Evolutionary conservation across 2,113 vertebrate species (phyloP).

Genomic region (Collichthys lucidus): DNA sequence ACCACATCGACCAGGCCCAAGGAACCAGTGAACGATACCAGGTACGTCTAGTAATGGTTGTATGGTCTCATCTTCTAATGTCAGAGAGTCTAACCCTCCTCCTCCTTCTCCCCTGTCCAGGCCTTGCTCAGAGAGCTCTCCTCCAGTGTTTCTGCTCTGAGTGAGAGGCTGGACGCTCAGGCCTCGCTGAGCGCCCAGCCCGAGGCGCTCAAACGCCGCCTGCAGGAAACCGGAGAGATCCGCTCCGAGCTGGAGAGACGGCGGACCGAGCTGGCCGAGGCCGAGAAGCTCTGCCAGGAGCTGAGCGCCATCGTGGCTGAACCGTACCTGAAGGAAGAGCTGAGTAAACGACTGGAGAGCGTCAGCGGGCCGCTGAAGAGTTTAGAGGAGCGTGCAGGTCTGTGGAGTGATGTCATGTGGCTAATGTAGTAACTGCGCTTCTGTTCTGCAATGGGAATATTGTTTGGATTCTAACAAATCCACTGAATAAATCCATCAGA

Average conservation of each 20-base stretch:
- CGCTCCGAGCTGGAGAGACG: slow-evolving; percentile 92
- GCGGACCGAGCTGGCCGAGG: slow-evolving; percentile 87
- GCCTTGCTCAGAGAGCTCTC: slow-evolving; percentile 89
- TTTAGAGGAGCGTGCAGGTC: slow-evolving; percentile 95
- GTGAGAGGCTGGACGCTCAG: slow-evolving; percentile 89
- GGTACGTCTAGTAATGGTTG: slow-evolving; percentile 24
- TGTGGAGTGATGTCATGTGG: slow-evolving; percentile 43
- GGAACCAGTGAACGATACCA: slow-evolving; percentile 93
- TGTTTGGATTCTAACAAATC: slow-evolving; percentile 28
- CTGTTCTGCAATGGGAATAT: not conserved
- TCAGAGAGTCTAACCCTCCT: not conserved
- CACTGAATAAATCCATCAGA: slow-evolving; percentile 11
- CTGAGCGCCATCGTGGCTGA: slow-evolving; percentile 93
- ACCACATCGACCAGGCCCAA: slow-evolving; percentile 92
- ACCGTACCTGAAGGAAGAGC: slow-evolving; percentile 95
- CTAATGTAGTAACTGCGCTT: not conserved
- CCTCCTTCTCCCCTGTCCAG: slow-evolving; percentile 34
- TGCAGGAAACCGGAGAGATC: slow-evolving; percentile 96
- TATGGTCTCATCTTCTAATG: too few species aligned
- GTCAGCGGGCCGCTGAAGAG: slow-evolving; percentile 91
- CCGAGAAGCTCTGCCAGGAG: slow-evolving; percentile 89
- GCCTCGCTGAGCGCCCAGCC: slow-evolving; percentile 92
- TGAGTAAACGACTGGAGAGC: slow-evolving; percentile 91
- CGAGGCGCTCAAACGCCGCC: slow-evolving; percentile 90
- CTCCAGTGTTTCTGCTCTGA: slow-evolving; percentile 86